Conservation (phyloP, 2,888 invertebrate genomes). For the Galerucella calmariensis region DNA sequence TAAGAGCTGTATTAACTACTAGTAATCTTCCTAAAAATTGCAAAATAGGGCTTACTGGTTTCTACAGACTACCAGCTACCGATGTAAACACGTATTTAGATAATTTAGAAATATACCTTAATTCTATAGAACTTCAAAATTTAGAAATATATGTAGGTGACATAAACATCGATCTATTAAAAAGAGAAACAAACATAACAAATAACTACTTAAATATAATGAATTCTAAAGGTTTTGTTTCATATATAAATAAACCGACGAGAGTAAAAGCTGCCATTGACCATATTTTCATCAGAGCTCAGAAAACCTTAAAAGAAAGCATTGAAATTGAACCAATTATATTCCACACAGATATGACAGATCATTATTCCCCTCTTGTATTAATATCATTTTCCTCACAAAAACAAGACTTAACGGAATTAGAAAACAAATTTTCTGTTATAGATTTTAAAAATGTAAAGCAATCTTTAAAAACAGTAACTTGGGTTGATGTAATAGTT, state of each 20-base stretch:
- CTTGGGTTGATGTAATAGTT: too few species aligned
- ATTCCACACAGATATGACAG: neutral
- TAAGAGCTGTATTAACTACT: neutral
- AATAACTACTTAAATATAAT: too few species aligned
- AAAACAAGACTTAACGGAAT: neutral
- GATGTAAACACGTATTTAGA: neutral
- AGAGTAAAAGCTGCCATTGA: too few species aligned
- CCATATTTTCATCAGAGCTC: too few species aligned
- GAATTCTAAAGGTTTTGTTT: too few species aligned
- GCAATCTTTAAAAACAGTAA: too few species aligned
- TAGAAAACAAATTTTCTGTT: neutral
- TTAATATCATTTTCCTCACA: neutral
- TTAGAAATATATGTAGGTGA: slow-evolving; percentile 2
- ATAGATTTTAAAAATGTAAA: neutral
- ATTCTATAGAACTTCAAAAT: neutral
- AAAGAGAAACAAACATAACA: too few species aligned
- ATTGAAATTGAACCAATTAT: too few species aligned
- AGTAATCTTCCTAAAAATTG: too few species aligned
- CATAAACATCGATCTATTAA: neutral
- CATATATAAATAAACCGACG: too few species aligned
- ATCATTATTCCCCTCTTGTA: slow-evolving; percentile 1
- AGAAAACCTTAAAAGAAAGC: too few species aligned
- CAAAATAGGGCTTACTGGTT: too few species aligned
- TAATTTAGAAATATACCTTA: slow-evolving; percentile 5
- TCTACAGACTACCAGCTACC: neutral